phyloP scores from a whole-genome alignment of 2,113 vertebrate genomes.

The Passer domesticus region DNA sequence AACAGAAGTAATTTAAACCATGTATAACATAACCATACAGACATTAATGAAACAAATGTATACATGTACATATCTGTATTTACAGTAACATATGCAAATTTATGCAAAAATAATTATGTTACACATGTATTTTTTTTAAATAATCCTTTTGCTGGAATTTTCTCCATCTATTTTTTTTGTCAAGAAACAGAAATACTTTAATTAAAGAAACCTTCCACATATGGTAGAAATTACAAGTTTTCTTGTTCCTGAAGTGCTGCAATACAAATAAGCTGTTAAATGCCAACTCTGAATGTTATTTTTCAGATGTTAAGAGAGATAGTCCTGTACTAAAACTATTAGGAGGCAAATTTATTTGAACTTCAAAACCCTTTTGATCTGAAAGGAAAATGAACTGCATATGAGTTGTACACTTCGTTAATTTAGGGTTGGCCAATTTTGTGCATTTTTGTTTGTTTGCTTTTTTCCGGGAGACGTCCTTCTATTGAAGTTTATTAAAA shows the following conservation, averaged over 20 bases:
- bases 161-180: background rate
- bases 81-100: background rate
- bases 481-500: slow-evolving; percentile 64
- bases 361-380: slow-evolving; percentile 64
- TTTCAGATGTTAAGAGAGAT: slow-evolving; percentile 59
- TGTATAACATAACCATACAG: background rate
- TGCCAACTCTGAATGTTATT: slow-evolving; percentile 48
- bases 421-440: slow-evolving; percentile 37
- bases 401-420: slow-evolving; percentile 33
- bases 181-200: background rate
- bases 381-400: slow-evolving; percentile 58
- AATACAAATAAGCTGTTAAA: slow-evolving; percentile 62
- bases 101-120: background rate
- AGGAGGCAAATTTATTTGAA: slow-evolving; percentile 59
- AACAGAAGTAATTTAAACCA: background rate
- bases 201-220: background rate
- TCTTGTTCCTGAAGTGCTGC: slow-evolving; percentile 46
- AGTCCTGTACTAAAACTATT: slow-evolving; percentile 61
- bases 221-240: slow-evolving; percentile 56
- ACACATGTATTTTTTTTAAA: background rate
- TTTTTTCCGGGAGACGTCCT: background rate
- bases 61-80: background rate
- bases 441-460: background rate
- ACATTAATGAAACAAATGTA: background rate
- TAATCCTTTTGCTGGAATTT: background rate